These are phyloP conservation scores for Australoheros scitulus DNA, from an alignment of 2,113 vertebrate species.

Conservation along the genomic window DNA sequence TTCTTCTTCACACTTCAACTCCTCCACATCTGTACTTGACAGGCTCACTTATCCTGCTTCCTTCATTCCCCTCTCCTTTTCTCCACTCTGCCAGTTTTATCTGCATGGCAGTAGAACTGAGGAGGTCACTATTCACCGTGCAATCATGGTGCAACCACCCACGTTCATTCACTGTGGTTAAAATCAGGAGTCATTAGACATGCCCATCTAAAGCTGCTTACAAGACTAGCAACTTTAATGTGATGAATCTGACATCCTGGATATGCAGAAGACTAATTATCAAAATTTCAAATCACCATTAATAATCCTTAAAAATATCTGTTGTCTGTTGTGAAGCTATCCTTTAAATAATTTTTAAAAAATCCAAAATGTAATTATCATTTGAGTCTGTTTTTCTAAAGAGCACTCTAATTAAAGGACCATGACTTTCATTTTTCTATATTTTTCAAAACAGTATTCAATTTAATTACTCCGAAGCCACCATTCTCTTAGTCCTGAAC, in stretches of 20 bases:
- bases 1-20: slow-evolving; percentile 24
- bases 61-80: neutral
- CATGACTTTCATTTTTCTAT: slow-evolving; percentile 49
- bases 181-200: slow-evolving; percentile 57
- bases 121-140: slow-evolving; percentile 40
- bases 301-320: slow-evolving; percentile 23
- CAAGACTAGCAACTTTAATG: slow-evolving; percentile 42
- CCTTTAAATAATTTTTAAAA: slow-evolving; percentile 11
- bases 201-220: slow-evolving; percentile 32
- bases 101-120: slow-evolving; percentile 49
- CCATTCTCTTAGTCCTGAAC: slow-evolving; percentile 43
- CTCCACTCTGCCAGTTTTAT: slow-evolving; percentile 48
- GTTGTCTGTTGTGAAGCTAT: slow-evolving; percentile 31
- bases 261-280: neutral
- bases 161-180: slow-evolving; percentile 35
- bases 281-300: slow-evolving; percentile 20
- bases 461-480: slow-evolving; percentile 60
- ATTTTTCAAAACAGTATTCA: slow-evolving; percentile 61
- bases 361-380: slow-evolving; percentile 61
- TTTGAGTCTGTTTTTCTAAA: slow-evolving; percentile 30
- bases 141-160: slow-evolving; percentile 61
- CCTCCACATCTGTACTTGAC: slow-evolving; percentile 43
- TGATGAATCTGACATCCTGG: slow-evolving; percentile 16
- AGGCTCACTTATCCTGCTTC: slow-evolving; percentile 16
- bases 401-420: slow-evolving; percentile 50